Conservation (phyloP, 2,113 vertebrate genomes). For the Andinoacara biseriatus region DNA sequence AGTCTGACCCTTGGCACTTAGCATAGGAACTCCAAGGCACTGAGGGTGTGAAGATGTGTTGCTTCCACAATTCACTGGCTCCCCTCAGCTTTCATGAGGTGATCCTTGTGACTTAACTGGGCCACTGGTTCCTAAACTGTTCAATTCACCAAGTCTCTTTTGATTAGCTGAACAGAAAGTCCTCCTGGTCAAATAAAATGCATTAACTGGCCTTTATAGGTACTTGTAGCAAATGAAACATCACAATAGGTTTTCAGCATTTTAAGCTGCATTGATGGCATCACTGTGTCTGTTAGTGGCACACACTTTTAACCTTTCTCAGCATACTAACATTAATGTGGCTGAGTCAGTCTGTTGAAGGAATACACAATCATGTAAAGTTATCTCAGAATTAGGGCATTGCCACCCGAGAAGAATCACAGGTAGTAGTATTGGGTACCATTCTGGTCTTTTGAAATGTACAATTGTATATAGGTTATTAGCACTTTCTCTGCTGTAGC, state of each 20-base stretch:
- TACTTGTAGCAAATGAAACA: neutral
- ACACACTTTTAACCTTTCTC: neutral
- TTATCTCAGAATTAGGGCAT: neutral
- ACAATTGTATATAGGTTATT: neutral
- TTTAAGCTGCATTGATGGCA: neutral
- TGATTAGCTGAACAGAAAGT: neutral
- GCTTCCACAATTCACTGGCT: slow-evolving; percentile 15
- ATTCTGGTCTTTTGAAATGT: neutral
- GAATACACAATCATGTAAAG: neutral
- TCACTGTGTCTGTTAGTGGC: neutral
- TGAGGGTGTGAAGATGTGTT: slow-evolving; percentile 24
- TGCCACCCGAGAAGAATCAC: neutral
- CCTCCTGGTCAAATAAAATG: neutral
- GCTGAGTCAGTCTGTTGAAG: neutral
- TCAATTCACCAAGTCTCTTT: neutral
- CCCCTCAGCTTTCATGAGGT: slow-evolving; percentile 4
- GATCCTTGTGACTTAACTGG: neutral
- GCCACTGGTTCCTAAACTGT: neutral
- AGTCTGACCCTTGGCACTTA: slow-evolving; percentile 64
- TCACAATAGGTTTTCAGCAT: neutral
- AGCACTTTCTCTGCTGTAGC: neutral
- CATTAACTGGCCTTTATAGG: neutral
- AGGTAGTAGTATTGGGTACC: neutral
- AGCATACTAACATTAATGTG: neutral
- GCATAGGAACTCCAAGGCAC: slow-evolving; percentile 60